Percentiles rank a stretch among this genome's conserved stretches.
Conservation (phyloP, 2,888 invertebrate species). For the Mayetiola destructor region DNA sequence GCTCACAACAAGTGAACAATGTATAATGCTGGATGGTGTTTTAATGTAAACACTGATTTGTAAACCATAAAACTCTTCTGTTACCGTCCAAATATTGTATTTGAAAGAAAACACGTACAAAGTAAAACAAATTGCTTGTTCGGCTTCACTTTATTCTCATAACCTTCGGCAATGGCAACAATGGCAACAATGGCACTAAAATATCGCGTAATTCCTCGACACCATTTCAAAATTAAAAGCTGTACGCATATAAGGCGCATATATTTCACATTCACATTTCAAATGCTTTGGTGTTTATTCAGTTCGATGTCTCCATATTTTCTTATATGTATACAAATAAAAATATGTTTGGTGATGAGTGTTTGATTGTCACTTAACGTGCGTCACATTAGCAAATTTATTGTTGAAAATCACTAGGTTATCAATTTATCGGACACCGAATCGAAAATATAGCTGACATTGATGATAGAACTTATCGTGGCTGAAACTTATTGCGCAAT, state of each 20-base stretch:
- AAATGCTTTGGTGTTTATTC: not conserved
- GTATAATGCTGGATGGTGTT: no score
- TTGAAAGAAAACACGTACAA: no score
- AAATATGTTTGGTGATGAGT: not conserved
- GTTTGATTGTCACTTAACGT: not conserved
- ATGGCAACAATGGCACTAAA: constrained; percentile 5
- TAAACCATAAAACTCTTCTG: no score
- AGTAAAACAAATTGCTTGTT: no score
- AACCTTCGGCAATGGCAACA: constrained; percentile 16
- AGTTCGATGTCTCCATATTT: not conserved
- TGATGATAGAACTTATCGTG: constrained; percentile 1
- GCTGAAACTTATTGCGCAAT: not conserved
- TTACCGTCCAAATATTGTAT: no score
- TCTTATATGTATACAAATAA: not conserved
- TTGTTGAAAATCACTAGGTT: constrained; percentile 1
- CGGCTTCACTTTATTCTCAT: constrained; percentile 18
- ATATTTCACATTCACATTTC: not conserved
- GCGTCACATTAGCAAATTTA: not conserved
- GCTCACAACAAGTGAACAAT: no score
- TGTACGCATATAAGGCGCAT: not conserved
- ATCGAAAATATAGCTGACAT: not conserved
- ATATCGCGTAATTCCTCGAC: constrained; percentile 10
- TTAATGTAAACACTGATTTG: no score
- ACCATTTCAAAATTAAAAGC: constrained; percentile 14
- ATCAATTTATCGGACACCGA: not conserved